phyloP scores from a whole-genome alignment of 2,113 vertebrate species.

The Leptodactylus fuscus region DNA sequence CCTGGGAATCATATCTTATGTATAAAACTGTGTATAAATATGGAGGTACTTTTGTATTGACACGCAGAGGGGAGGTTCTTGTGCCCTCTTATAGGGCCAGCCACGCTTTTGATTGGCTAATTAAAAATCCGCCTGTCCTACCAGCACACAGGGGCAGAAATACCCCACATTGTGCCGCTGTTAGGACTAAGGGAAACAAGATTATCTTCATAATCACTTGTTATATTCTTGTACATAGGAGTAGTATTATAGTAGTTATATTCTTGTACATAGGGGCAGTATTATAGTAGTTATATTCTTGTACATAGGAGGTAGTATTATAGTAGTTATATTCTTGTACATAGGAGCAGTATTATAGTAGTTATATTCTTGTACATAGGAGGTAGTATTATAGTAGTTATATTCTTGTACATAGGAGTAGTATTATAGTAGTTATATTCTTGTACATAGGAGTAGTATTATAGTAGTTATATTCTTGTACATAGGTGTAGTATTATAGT shows the following conservation, averaged over 20 bases:
- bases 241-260: too few relatives aligned
- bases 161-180: too few relatives aligned
- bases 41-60: too few relatives aligned
- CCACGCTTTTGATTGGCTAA: too few relatives aligned
- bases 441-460: background rate
- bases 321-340: slow-evolving; percentile 4
- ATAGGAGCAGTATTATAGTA: slow-evolving; percentile 3
- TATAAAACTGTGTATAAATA: too few relatives aligned
- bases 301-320: slow-evolving; percentile 2
- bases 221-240: background rate
- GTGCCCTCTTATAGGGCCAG: too few relatives aligned
- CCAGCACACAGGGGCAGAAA: too few relatives aligned
- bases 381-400: background rate
- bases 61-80: too few relatives aligned
- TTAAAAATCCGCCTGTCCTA: too few relatives aligned
- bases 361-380: slow-evolving; percentile 7
- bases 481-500: background rate
- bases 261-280: background rate
- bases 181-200: too few relatives aligned
- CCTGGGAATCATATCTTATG: too few relatives aligned
- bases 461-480: slow-evolving; percentile 11
- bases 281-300: background rate
- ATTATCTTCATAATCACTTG: too few relatives aligned
- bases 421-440: slow-evolving; percentile 20
- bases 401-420: background rate